Evolutionary conservation across 2,797 vertebrate genomes (phyloP), one percentile per base, ranked within the genome.

Genomic region (Agapornis canus): DNA sequence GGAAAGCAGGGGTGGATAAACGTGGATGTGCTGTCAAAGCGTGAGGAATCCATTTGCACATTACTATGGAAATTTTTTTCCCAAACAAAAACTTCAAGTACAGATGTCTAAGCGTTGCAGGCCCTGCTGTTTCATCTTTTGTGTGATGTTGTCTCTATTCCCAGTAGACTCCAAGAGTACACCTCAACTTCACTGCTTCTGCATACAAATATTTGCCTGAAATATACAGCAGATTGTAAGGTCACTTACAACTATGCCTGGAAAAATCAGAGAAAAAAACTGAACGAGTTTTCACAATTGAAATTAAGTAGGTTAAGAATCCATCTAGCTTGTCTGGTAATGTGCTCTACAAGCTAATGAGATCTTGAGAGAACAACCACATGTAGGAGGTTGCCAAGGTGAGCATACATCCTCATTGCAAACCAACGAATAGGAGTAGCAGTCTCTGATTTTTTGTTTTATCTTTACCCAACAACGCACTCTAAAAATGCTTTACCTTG

Each of bases 251-350:
- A 59, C 80, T 56, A 64, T 6, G 82, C 81, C 92, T 94, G 95
- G 87, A 94, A 97, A 93, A 92, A 96, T 96, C 92, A 95, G 92
- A 95, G 81, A 92, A 78, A 95, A 92, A 84, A 90, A 52, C 32
- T 16, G 89, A 92, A 93, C 91, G 72, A 90, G 73, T 92, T 95
- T 94, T 96, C 92, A 95, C 89, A 86, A 90, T 47, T 92, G 86
- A 94, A 96, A 95, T 97, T 90, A 97, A 97, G 90, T 94, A 97
- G 96, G 95, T 96, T 97, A 97, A 95, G 95, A 92, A 94, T 95
- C 95, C 86, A 93, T 94, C 92, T 94, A 68, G 85, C 82, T 92
- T 94, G 91, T 95, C 94, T 90, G 91, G 84, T 92, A 94, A 92
- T 95, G 92, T 97, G 85, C 89, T 95, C 73, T 87, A 87, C 88